These are phyloP conservation scores for Homalodisca vitripennis DNA, from an alignment of 1,140 invertebrate genomes.

Conservation along the genomic window DNA sequence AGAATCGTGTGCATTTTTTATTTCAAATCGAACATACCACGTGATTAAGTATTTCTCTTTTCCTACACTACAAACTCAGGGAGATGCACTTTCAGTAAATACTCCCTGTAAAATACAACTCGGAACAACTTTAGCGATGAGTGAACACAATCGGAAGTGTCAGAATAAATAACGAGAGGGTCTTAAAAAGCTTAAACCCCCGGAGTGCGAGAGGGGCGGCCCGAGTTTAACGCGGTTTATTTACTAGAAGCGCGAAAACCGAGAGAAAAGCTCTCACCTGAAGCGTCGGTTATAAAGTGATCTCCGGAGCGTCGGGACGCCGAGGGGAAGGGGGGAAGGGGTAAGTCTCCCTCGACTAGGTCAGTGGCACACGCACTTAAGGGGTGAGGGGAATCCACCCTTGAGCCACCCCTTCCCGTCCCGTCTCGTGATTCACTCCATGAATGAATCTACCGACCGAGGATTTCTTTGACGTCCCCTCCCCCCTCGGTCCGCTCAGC, in stretches of 20 bases:
- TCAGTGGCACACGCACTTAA: slow-evolving; percentile 19
- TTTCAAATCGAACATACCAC: no score
- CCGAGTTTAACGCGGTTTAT: no score
- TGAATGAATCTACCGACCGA: slow-evolving; percentile 1
- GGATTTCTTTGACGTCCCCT: neutral
- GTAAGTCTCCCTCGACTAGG: neutral
- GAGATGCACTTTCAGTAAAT: no score
- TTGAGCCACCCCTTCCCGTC: neutral
- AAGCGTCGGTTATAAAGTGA: neutral
- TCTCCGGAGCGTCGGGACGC: neutral
- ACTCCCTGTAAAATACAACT: no score
- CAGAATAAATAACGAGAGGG: neutral
- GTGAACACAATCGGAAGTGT: neutral
- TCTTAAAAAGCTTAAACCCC: neutral
- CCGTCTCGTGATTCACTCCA: neutral
- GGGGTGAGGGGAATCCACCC: neutral
- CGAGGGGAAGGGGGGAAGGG: neutral
- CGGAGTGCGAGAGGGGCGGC: no score
- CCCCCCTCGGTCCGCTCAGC: neutral
- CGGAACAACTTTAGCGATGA: no score
- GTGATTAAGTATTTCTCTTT: no score
- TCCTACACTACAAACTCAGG: no score
- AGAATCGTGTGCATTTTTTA: no score
- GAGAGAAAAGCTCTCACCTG: neutral
- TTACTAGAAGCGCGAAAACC: neutral